Conservation (phyloP, 1,140 invertebrate genomes). For the Rhopalosiphum padi region DNA sequence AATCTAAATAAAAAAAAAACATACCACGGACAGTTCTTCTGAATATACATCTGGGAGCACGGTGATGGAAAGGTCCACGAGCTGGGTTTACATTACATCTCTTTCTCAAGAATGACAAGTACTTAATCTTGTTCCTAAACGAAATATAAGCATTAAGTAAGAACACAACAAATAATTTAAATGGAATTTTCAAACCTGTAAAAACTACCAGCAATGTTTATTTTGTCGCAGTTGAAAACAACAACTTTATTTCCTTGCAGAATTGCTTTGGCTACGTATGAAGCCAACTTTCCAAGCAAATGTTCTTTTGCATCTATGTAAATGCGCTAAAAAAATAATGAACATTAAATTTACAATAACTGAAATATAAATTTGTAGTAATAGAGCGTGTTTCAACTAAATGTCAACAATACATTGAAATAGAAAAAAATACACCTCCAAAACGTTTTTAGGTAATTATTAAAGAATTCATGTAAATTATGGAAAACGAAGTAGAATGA, state of each 20-base stretch:
- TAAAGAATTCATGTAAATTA: no score
- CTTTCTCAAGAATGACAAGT: conserved; percentile 94
- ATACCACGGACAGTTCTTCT: conserved; percentile 94
- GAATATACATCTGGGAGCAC: conserved; percentile 96
- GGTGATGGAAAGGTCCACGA: conserved; percentile 97
- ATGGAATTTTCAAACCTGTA: conserved; percentile 75
- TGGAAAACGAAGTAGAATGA: neutral
- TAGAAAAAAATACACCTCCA: no score
- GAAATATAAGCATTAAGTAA: conserved; percentile 59
- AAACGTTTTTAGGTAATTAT: no score
- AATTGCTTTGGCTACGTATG: conserved; percentile 92
- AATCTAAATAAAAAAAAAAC: conserved; percentile 57
- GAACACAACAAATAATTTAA: neutral
- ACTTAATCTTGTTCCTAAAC: conserved; percentile 91
- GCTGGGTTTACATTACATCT: conserved; percentile 98
- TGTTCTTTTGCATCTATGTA: conserved; percentile 77
- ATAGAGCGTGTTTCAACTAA: neutral
- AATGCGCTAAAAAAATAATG: conserved; percentile 78
- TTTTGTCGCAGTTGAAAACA: conserved; percentile 79
- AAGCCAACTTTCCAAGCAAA: conserved; percentile 92
- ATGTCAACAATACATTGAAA: neutral
- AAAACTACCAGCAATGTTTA: conserved; percentile 98
- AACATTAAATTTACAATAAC: neutral
- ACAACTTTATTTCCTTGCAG: conserved; percentile 84
- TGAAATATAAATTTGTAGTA: neutral